Evolutionary conservation across 2,888 invertebrate genomes (phyloP).

Genomic region (Agriopis marginaria): DNA sequence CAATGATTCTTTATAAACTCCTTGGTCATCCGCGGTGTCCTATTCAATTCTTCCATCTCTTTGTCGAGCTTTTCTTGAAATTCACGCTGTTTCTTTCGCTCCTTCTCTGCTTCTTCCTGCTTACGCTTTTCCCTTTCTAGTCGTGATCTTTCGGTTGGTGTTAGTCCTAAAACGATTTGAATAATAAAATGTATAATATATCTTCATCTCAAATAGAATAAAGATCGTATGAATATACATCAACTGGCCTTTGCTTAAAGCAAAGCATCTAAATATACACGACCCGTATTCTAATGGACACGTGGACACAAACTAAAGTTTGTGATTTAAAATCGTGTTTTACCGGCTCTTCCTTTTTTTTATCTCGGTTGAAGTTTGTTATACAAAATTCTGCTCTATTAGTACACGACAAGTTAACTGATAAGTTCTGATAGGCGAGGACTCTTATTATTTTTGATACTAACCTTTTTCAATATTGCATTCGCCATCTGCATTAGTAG

Average conservation of each 20-base stretch:
- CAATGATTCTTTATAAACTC: conserved; percentile 93
- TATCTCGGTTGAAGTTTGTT: no score
- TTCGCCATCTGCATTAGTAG: conserved; percentile 25
- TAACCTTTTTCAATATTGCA: conserved; percentile 10
- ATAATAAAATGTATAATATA: no score
- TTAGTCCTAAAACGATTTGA: conserved; percentile 29
- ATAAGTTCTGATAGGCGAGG: not conserved
- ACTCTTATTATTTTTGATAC: not conserved
- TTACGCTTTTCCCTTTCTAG: conserved; percentile 56
- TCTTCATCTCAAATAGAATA: no score
- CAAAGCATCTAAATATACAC: no score
- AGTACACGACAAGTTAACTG: not conserved
- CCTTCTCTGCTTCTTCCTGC: conserved; percentile 61
- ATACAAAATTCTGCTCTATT: no score
- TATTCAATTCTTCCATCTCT: conserved; percentile 73
- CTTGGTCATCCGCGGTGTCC: conserved; percentile 90
- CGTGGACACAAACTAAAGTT: no score
- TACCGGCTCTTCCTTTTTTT: no score
- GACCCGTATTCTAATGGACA: no score
- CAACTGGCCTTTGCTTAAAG: no score
- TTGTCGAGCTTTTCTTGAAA: conserved; percentile 68
- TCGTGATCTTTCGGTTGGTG: conserved; percentile 46
- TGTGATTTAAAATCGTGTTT: no score
- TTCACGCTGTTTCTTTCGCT: conserved; percentile 61
- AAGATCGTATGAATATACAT: no score